Evolutionary conservation across 2,113 vertebrate genomes (phyloP).

Genomic region (Callipepla squamata): DNA sequence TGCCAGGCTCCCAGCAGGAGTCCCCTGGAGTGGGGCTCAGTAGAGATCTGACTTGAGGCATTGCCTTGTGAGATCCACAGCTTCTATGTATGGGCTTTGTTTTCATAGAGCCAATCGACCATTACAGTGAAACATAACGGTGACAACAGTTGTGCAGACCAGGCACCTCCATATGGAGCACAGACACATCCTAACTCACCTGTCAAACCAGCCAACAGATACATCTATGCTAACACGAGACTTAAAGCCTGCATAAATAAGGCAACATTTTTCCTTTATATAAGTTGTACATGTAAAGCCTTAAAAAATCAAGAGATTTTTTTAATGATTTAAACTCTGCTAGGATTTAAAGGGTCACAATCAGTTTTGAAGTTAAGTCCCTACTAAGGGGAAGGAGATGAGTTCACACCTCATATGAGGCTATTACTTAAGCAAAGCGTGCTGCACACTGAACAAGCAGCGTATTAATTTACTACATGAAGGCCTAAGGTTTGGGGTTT

Average conservation of each 20-base stretch:
- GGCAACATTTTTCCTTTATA: not conserved
- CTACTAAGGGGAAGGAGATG: constrained; percentile 21
- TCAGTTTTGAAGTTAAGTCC: constrained; percentile 24
- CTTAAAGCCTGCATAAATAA: not conserved
- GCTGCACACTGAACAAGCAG: constrained; percentile 5
- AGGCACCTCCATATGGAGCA: fast-evolving
- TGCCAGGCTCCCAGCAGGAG: not conserved
- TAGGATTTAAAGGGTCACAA: constrained; percentile 7
- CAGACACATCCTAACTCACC: not conserved
- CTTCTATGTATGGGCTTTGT: not conserved
- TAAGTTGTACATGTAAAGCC: not conserved
- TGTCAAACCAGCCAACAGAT: not conserved
- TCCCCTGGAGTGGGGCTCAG: not conserved
- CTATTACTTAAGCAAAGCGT: constrained; percentile 48
- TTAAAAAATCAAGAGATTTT: not conserved
- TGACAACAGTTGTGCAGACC: fast-evolving
- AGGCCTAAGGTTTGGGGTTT: not conserved
- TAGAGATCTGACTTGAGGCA: not conserved
- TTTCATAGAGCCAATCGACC: not conserved
- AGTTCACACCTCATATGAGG: constrained; percentile 45
- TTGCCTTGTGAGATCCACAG: not conserved
- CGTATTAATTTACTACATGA: constrained; percentile 43
- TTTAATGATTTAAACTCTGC: not conserved
- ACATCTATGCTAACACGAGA: not conserved
- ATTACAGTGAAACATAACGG: not conserved